Conservation (phyloP, 2,113 vertebrate genomes). For the Mirza zaza region DNA sequence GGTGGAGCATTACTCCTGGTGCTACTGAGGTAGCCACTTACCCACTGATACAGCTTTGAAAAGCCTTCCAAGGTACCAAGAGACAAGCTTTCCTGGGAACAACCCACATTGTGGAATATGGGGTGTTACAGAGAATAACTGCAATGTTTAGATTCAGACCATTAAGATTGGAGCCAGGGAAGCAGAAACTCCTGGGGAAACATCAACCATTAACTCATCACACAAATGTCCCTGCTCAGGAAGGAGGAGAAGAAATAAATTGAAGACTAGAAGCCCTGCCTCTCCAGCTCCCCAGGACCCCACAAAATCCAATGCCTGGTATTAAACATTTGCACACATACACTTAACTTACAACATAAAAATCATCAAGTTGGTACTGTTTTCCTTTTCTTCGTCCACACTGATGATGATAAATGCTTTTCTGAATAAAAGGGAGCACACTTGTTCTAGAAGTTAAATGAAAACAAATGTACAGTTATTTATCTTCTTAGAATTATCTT, state of each 20-base stretch:
- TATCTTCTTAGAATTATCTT: neutral
- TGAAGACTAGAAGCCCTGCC: neutral
- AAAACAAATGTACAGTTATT: constrained; percentile 41
- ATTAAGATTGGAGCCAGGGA: neutral
- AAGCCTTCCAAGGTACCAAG: neutral
- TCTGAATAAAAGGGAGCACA: constrained; percentile 88
- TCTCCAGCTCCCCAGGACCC: neutral
- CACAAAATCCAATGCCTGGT: neutral
- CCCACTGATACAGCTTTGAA: neutral
- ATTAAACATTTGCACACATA: neutral
- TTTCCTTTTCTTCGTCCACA: constrained; percentile 82
- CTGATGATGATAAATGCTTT: constrained; percentile 84
- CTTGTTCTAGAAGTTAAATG: constrained; percentile 82
- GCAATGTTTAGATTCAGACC: neutral
- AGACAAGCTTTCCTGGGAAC: neutral
- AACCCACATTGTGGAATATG: neutral
- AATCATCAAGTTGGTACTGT: constrained; percentile 82
- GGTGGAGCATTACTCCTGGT: neutral
- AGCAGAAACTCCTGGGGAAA: neutral
- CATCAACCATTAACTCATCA: neutral
- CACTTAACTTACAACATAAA: constrained; percentile 82
- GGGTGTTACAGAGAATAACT: neutral
- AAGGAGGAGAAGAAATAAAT: neutral
- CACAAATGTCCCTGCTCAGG: neutral
- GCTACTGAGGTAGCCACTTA: neutral